These are phyloP conservation scores for Simalia tracyae DNA, from an alignment of 2,797 vertebrate species.

Conservation along the genomic window DNA sequence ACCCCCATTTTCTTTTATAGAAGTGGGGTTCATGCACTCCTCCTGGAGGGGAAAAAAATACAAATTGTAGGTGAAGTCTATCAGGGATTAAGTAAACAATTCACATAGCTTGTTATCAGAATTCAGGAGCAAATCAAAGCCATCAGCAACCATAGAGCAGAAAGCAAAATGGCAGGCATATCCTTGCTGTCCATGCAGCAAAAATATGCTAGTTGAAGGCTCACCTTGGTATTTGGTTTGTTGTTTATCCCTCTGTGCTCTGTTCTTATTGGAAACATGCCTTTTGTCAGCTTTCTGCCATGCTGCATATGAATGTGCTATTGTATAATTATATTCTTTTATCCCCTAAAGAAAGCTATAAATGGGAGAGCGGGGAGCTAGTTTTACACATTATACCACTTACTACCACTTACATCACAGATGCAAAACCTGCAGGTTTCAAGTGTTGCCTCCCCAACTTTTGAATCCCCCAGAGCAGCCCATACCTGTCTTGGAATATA, in stretches of 20 bases:
- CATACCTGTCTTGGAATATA: not conserved
- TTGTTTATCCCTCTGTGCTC: slow-evolving; percentile 8
- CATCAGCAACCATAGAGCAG: not conserved
- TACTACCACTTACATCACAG: not conserved
- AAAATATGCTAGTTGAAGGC: not conserved
- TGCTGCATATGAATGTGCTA: slow-evolving; percentile 15
- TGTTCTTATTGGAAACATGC: slow-evolving; percentile 3
- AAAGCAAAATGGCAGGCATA: not conserved
- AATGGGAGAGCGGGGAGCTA: not conserved
- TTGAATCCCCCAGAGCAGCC: not conserved
- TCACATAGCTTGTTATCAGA: not conserved
- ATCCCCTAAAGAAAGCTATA: not conserved
- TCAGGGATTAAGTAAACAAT: not conserved
- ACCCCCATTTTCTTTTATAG: not conserved
- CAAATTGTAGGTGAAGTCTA: not conserved
- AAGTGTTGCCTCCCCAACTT: not conserved
- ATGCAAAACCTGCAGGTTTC: not conserved
- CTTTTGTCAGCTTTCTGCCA: slow-evolving; percentile 6
- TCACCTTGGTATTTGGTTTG: not conserved
- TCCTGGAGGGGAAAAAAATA: not conserved
- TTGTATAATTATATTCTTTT: rapidly evolving
- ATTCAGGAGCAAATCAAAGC: slow-evolving; percentile 10
- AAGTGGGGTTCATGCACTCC: not conserved
- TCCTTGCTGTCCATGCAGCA: not conserved
- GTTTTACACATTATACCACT: not conserved